A percentile compares a stretch with the other conserved stretches of the same genome.
These are phyloP conservation scores for Oreochromis tanganicae DNA, from an alignment of 2,113 vertebrate genomes.

Conservation along the genomic window DNA sequence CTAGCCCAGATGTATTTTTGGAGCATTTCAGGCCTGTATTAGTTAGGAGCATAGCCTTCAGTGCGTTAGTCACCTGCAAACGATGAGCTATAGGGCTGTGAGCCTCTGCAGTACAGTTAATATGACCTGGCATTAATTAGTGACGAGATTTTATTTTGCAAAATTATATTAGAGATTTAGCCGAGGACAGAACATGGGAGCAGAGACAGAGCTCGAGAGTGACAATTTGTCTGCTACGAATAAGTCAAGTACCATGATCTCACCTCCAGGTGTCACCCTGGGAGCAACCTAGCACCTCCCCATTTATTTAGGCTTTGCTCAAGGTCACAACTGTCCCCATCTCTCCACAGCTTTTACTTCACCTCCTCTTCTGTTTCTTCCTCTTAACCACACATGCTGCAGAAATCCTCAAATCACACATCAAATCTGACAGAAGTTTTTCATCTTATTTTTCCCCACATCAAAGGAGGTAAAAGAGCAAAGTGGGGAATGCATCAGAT, in stretches of 20 bases:
- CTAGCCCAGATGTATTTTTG: neutral
- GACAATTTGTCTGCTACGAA: constrained; percentile 24
- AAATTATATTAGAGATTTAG: neutral
- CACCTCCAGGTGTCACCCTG: constrained; percentile 13
- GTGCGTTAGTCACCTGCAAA: neutral
- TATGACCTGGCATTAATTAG: neutral
- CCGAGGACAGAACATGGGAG: neutral
- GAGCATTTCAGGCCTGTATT: neutral
- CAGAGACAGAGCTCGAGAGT: neutral
- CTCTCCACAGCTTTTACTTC: neutral
- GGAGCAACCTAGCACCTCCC: constrained; percentile 43
- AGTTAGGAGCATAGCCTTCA: neutral
- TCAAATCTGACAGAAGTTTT: neutral
- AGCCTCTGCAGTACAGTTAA: neutral
- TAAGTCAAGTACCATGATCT: constrained; percentile 34
- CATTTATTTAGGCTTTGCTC: constrained; percentile 50
- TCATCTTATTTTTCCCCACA: neutral
- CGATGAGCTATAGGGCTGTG: neutral
- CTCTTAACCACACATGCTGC: neutral
- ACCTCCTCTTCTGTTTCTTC: neutral
- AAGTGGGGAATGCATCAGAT: neutral
- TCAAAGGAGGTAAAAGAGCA: neutral
- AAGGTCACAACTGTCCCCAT: neutral
- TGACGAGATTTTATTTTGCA: neutral
- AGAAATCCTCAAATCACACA: neutral